Percentiles rank a stretch among this genome's conserved stretches.
Evolutionary conservation across 2,113 vertebrate species (phyloP).

Genomic region (Lophochroa leadbeateri): DNA sequence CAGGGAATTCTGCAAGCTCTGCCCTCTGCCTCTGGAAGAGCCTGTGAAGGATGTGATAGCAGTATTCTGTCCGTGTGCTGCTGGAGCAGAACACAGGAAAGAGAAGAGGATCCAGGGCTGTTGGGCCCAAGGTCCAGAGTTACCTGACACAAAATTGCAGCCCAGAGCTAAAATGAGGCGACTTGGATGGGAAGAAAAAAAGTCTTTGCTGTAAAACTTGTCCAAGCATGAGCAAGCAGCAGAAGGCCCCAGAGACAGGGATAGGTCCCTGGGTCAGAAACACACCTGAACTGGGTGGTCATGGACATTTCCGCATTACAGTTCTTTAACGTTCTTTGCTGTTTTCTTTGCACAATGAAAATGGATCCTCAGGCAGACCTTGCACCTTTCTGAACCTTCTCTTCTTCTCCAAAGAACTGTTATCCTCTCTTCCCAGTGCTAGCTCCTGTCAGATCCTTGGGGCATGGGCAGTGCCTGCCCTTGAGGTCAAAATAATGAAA

Average conservation of each 20-base stretch:
- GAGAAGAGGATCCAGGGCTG: background rate
- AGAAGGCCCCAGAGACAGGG: background rate
- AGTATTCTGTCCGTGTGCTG: background rate
- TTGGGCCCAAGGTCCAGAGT: background rate
- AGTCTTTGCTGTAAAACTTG: background rate
- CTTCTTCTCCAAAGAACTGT: background rate
- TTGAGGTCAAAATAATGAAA: background rate
- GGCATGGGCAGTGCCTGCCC: background rate
- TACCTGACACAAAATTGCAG: background rate
- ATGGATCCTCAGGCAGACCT: background rate
- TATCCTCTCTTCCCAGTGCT: background rate
- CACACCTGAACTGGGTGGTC: background rate
- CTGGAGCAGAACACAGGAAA: background rate
- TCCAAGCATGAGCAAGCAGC: background rate
- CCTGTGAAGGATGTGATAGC: background rate
- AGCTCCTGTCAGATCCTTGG: background rate
- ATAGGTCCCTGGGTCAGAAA: background rate
- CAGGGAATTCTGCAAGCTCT: background rate
- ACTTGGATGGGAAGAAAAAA: background rate
- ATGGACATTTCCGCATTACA: background rate
- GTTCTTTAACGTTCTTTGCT: background rate
- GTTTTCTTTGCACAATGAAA: background rate
- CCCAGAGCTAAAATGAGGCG: background rate
- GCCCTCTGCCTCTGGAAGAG: background rate
- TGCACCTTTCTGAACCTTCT: background rate